A percentile compares a stretch with the other conserved stretches of the same genome.
Conservation (phyloP, 64 coral and sea anemone genomes). For the Montipora foliosa region DNA sequence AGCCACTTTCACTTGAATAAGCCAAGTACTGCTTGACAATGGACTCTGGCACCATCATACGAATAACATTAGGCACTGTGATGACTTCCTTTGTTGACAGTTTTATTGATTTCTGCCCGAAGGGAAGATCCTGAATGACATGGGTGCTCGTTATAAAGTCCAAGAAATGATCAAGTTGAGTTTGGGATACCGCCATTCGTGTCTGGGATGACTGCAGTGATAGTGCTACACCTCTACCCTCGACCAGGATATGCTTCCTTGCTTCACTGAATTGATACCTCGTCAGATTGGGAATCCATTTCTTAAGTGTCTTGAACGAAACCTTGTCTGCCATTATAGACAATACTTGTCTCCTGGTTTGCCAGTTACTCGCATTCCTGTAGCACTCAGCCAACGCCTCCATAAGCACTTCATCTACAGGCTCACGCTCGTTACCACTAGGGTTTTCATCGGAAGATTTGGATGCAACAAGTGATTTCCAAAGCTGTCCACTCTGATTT, state of each 20-base stretch:
- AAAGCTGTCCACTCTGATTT: no score
- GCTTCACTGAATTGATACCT: conserved; percentile 37
- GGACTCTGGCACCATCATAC: no score
- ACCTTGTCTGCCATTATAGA: conserved; percentile 74
- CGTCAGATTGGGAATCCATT: conserved; percentile 27
- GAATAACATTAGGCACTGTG: no score
- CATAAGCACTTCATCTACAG: no score
- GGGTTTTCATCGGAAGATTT: no score
- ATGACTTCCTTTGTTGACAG: conserved; percentile 69
- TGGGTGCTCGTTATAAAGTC: conserved; percentile 79
- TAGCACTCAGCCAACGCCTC: no score
- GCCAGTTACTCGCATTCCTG: no score
- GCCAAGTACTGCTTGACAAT: no score
- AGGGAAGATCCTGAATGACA: conserved; percentile 69
- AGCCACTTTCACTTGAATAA: no score
- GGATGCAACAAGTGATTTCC: no score
- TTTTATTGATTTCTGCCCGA: conserved; percentile 69
- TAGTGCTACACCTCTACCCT: conserved; percentile 64
- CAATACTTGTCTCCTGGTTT: no score
- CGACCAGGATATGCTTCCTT: conserved; percentile 47
- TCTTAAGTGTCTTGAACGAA: conserved; percentile 13
- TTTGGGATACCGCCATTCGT: conserved; percentile 63
- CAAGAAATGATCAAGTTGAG: conserved; percentile 75
- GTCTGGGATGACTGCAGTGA: conserved; percentile 26
- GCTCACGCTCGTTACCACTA: no score